A percentile compares a stretch with the other conserved stretches of the same genome.
phyloP scores from a whole-genome alignment of 2,888 invertebrate species.

The Leptura quadrifasciata region DNA sequence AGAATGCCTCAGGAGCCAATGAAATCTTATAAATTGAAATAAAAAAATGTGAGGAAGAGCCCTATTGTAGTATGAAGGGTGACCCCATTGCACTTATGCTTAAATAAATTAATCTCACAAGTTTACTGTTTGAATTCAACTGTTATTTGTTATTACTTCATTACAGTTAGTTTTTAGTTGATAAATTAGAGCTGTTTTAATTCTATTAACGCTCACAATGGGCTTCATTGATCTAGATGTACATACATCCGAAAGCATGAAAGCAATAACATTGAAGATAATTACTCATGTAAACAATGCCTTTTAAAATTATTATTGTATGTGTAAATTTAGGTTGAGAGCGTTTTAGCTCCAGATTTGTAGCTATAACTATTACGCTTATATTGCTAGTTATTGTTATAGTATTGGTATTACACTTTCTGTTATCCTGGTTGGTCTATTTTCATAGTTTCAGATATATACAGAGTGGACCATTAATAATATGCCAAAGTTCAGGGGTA shows the following conservation, averaged over 20 bases:
- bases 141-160: too few species aligned
- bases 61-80: too few species aligned
- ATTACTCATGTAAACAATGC: neutral
- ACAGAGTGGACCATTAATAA: too few species aligned
- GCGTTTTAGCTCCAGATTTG: neutral
- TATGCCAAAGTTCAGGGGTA: too few species aligned
- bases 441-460: neutral
- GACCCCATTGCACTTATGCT: too few species aligned
- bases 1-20: too few species aligned
- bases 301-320: neutral
- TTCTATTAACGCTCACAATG: neutral
- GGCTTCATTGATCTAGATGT: neutral
- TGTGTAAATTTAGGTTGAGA: constrained; percentile 1
- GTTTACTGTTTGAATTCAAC: too few species aligned
- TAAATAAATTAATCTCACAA: too few species aligned
- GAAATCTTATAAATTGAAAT: too few species aligned
- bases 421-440: neutral
- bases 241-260: neutral
- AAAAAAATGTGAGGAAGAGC: too few species aligned
- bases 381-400: neutral
- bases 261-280: neutral
- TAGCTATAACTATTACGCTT: neutral
- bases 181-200: neutral
- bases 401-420: neutral
- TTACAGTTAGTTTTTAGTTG: constrained; percentile 6